These are phyloP conservation scores for Vulpes lagopus DNA, from an alignment of 2,113 vertebrate genomes.

Conservation along the genomic window DNA sequence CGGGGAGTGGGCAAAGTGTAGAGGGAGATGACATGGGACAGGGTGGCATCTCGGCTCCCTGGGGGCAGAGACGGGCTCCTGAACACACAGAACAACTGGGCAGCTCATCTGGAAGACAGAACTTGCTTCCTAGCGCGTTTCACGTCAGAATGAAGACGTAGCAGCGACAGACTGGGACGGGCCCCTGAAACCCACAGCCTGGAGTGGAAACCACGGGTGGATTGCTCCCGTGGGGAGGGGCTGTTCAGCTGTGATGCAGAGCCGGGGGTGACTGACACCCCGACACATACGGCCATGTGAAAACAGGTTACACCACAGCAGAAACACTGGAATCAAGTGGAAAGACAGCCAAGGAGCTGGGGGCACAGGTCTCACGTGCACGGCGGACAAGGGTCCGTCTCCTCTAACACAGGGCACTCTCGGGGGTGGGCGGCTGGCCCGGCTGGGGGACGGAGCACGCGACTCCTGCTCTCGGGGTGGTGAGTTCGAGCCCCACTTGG, in stretches of 20 bases:
- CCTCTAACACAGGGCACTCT: neutral
- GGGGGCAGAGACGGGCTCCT: neutral
- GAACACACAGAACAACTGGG: fast-evolving
- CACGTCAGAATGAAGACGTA: fast-evolving
- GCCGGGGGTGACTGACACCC: neutral
- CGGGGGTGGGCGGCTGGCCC: neutral
- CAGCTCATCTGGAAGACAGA: fast-evolving
- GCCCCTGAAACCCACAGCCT: fast-evolving
- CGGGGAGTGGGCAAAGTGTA: fast-evolving
- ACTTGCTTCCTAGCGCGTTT: fast-evolving
- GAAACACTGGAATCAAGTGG: neutral
- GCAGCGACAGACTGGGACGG: fast-evolving
- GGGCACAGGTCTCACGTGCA: fast-evolving
- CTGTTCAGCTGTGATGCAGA: neutral
- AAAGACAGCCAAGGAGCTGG: neutral
- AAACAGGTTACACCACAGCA: neutral
- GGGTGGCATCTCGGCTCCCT: neutral
- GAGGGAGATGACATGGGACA: fast-evolving
- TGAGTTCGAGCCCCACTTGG: neutral
- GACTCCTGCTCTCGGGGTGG: neutral
- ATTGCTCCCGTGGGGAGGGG: fast-evolving
- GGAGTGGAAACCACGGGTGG: fast-evolving
- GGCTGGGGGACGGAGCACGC: fast-evolving
- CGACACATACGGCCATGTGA: fast-evolving
- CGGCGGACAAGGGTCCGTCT: neutral